Conservation (phyloP, 2,888 invertebrate genomes). For the Erpobdella octoculata region DNA sequence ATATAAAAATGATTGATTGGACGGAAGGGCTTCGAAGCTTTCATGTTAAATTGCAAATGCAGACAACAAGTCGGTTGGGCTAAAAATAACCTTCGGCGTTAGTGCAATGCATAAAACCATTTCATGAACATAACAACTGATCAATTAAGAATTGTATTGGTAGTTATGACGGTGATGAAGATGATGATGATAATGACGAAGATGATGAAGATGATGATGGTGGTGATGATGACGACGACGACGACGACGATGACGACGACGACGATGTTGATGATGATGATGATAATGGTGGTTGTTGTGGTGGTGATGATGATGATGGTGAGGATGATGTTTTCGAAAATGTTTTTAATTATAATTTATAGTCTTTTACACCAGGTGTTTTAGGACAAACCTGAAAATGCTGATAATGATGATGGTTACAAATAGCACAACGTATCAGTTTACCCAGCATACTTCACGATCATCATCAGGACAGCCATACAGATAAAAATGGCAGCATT, state of each 20-base stretch:
- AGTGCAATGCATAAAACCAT: background rate
- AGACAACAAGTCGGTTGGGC: too few relatives aligned
- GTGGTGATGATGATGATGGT: constrained; percentile 3
- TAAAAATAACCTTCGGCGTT: background rate
- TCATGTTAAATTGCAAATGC: too few relatives aligned
- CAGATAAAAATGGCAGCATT: too few relatives aligned
- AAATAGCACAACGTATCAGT: too few relatives aligned
- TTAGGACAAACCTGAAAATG: too few relatives aligned
- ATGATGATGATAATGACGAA: constrained; percentile 16
- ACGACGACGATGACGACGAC: constrained; percentile 21
- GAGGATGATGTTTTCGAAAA: background rate
- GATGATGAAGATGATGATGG: constrained; percentile 25
- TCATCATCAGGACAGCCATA: too few relatives aligned
- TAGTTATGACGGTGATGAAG: background rate
- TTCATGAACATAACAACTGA: background rate
- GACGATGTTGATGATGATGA: constrained; percentile 24
- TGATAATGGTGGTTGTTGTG: background rate
- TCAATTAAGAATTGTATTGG: background rate
- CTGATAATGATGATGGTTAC: too few relatives aligned
- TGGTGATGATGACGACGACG: constrained; percentile 21
- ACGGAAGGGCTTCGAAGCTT: too few relatives aligned
- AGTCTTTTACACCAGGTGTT: too few relatives aligned
- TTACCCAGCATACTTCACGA: too few relatives aligned
- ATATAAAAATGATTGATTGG: too few relatives aligned
- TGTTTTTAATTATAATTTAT: background rate